Base-by-base conservation (phyloP, 2,888 invertebrate species). In the Dione vanillae region DNA sequence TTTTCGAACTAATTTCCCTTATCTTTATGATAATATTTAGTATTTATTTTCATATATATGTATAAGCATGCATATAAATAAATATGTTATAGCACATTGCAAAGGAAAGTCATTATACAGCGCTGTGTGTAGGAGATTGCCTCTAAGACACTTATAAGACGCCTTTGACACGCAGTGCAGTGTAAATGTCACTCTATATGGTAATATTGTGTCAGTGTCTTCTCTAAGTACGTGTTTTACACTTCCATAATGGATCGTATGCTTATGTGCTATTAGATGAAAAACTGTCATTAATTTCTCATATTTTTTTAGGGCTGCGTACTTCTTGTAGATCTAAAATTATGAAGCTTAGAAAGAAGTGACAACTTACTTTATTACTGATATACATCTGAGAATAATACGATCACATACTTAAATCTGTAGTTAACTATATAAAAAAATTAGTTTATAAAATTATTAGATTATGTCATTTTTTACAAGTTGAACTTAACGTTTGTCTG, bases 171-270 rank as follows among this genome's bases (percentile, higher is more conserved):
- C 68, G 66, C 73, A 75, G 76, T 76, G 79, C 79, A 78, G 74
- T 78, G 79, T 73, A 76, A 78, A 78, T 79, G 77, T 78, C 79
- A 77, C 78, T 78, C 74, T 80, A 78, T 79, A 79, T 78, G 79
- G 75, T 78, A 79, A 80, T 79, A 51, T 54, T 70, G 27, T 54
- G 43, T 69, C 69, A 56, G 59, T 59, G 59, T 45, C 43, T 59
- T 70, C 19, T 35, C 45, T 65, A 45, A 68, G 49, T 76, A 71
- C 16, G 47, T 64, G 37, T 68, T 62, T 62, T 62, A 51, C 59
- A 49, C 43, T n/a, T 11, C 52, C 49, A 47, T 51, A 49, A 51
- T 27, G 41, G n/a, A 40, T 49, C 16, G 11, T 41, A 20, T 19
- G n/a, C 14, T 27, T 43, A 20, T 61, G 7, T 43, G 6, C 5